Percentiles rank a stretch among this genome's conserved stretches.
Conservation (phyloP, 2,888 invertebrate genomes). For the Drosophila ustulata region DNA sequence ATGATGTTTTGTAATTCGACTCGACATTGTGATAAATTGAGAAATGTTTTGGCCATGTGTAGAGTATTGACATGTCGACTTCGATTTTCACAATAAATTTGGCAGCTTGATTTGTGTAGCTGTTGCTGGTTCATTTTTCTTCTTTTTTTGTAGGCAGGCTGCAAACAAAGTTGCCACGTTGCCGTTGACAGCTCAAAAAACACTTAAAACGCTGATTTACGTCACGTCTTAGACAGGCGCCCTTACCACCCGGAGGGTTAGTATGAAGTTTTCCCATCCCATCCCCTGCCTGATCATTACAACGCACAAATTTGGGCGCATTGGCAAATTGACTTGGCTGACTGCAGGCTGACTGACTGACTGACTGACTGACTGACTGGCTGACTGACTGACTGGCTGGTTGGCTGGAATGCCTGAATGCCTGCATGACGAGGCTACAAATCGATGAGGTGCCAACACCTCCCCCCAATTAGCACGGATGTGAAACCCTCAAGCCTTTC, state of each 20-base stretch:
- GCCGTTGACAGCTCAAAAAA: slow-evolving; percentile 70
- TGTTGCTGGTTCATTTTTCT: slow-evolving; percentile 58
- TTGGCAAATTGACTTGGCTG: slow-evolving; percentile 74
- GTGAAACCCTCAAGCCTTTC: slow-evolving; percentile 48
- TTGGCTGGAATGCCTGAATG: slow-evolving; percentile 38
- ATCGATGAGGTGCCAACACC: slow-evolving; percentile 68
- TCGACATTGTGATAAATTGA: too few species aligned
- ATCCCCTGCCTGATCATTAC: slow-evolving; percentile 62
- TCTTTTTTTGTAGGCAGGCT: slow-evolving; percentile 30
- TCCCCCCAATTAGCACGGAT: slow-evolving; percentile 41
- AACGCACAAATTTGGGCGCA: slow-evolving; percentile 67
- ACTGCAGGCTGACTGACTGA: slow-evolving; percentile 31
- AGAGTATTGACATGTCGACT: slow-evolving; percentile 32
- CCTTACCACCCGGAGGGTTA: slow-evolving; percentile 5
- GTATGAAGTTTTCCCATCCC: neutral
- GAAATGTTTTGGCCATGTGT: neutral
- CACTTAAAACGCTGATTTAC: slow-evolving; percentile 79
- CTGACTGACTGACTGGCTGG: neutral
- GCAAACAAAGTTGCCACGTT: slow-evolving; percentile 66
- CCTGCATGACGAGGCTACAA: slow-evolving; percentile 71
- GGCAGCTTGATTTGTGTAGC: slow-evolving; percentile 54
- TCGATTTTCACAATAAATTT: slow-evolving; percentile 10
- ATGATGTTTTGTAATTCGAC: too few species aligned
- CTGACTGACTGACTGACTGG: slow-evolving; percentile 4
- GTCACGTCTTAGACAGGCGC: slow-evolving; percentile 73